phyloP scores from a whole-genome alignment of 2,888 invertebrate genomes.

The Malacosoma neustria region DNA sequence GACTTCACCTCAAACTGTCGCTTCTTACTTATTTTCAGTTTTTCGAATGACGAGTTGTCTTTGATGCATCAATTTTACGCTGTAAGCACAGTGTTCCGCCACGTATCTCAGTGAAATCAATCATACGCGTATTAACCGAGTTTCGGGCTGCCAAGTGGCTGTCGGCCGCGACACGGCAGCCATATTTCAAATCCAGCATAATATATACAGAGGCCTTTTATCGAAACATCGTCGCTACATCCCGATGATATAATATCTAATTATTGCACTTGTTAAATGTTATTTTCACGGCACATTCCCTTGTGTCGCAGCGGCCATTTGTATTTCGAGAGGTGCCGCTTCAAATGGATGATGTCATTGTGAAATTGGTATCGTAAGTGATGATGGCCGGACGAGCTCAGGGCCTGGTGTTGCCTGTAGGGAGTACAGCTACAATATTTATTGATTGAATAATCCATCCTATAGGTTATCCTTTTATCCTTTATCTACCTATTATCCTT shows the following conservation, averaged over 20 bases:
- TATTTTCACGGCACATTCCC: slow-evolving; percentile 65
- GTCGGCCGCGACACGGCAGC: slow-evolving; percentile 54
- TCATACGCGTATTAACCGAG: slow-evolving; percentile 60
- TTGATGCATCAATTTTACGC: no score
- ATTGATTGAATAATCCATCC: no score
- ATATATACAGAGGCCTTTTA: slow-evolving; percentile 65
- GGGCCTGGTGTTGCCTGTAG: no score
- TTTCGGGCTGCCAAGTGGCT: slow-evolving; percentile 60
- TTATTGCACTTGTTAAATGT: slow-evolving; percentile 66
- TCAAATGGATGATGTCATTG: slow-evolving; percentile 8
- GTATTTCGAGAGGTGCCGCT: slow-evolving; percentile 10
- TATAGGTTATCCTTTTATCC: no score
- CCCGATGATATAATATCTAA: slow-evolving; percentile 67
- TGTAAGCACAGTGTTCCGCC: no score
- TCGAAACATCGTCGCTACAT: slow-evolving; percentile 72
- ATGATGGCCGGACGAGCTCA: no score
- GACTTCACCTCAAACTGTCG: no score
- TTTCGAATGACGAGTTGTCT: no score
- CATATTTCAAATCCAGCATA: slow-evolving; percentile 64
- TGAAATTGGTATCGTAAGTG: background rate
- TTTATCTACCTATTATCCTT: no score
- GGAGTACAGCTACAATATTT: no score
- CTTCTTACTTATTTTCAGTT: no score
- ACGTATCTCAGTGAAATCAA: slow-evolving; percentile 36
- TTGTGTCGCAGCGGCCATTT: slow-evolving; percentile 50